Evolutionary conservation across 2,888 invertebrate genomes (phyloP), one percentile per base, ranked within the genome.

Genomic region (Hirtodrosophila confusa): DNA sequence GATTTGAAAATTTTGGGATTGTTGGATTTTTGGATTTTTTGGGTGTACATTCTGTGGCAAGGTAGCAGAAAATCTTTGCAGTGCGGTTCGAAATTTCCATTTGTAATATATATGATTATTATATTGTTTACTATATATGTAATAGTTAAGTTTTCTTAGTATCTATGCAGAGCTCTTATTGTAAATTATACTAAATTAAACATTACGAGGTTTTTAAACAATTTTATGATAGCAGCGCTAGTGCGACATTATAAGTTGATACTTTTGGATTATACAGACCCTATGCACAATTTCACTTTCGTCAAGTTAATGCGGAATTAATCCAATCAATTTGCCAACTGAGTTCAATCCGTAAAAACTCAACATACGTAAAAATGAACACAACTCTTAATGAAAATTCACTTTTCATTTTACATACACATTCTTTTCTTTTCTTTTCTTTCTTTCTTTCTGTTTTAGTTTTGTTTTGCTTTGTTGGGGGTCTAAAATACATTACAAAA

Each of bases 171-270:
- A 67, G 54, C 45, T 29, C 33, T 47, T 53, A 40, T 62, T 56
- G 62, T 75, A 65, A 77, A 75, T 82, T 87, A 87, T 67, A 68
- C 88, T 82, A 82, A 75, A 71, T 80, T 87, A 80, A 70, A 67
- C 47, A 75, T 61, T 87, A 82, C 85, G 82, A 85, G 82, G 82
- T 75, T 66, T 75, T 75, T 48, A 74, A 77, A 73, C 69, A 77
- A 65, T 58, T 63, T 8, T 65, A 55, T 70, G 51, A 73, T 65
- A 69, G 70, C 53, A 74, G 75, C 75, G 17, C 9, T 36, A 48
- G 27, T 41, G 24, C 39, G 23, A 66, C 47, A 73, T 53, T 56
- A 69, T 41, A 49, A 56, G 43, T 57, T 36, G 48, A 63, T 75
- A 64, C 71, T 54, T 50, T 60, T 60, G 31, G 24, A 54, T 45